Percentiles rank a stretch among this genome's conserved stretches.
Evolutionary conservation across 2,113 vertebrate species (phyloP).

Genomic region (Telmatochromis sp.): DNA sequence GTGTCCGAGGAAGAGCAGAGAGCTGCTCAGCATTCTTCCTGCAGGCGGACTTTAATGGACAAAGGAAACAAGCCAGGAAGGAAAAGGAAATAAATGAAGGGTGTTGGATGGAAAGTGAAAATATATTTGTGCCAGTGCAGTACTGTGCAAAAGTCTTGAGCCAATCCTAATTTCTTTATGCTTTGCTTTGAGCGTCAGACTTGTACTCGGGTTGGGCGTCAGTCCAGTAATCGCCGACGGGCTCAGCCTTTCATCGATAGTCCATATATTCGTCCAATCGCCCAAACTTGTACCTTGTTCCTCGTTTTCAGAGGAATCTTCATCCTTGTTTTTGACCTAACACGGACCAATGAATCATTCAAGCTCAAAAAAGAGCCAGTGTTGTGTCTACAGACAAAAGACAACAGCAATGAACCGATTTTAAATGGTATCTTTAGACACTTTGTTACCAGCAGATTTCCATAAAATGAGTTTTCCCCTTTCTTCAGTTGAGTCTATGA

Average conservation of each 20-base stretch:
- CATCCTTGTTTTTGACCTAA: not conserved
- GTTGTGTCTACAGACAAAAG: not conserved
- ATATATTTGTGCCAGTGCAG: not conserved
- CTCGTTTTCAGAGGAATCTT: not conserved
- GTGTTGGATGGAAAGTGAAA: not conserved
- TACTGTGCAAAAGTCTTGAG: not conserved
- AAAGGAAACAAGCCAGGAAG: not conserved
- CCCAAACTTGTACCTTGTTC: not conserved
- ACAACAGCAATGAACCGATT: not conserved
- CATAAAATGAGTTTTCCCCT: not conserved
- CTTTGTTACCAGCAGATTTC: not conserved
- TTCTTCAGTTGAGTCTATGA: not conserved
- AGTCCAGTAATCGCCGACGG: not conserved
- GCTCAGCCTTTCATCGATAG: not conserved
- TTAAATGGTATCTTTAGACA: not conserved
- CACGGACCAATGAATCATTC: not conserved
- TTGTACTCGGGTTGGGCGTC: not conserved
- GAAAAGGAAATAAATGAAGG: not conserved
- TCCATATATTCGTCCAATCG: not conserved
- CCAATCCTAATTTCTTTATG: not conserved
- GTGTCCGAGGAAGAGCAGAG: constrained; percentile 1
- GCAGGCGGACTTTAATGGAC: not conserved
- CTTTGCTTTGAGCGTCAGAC: not conserved
- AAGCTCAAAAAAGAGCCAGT: not conserved
- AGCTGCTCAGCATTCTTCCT: not conserved